Percentiles rank a stretch among this genome's conserved stretches.
phyloP scores from a whole-genome alignment of 2,888 invertebrate species.

The Tiphia femorata region DNA sequence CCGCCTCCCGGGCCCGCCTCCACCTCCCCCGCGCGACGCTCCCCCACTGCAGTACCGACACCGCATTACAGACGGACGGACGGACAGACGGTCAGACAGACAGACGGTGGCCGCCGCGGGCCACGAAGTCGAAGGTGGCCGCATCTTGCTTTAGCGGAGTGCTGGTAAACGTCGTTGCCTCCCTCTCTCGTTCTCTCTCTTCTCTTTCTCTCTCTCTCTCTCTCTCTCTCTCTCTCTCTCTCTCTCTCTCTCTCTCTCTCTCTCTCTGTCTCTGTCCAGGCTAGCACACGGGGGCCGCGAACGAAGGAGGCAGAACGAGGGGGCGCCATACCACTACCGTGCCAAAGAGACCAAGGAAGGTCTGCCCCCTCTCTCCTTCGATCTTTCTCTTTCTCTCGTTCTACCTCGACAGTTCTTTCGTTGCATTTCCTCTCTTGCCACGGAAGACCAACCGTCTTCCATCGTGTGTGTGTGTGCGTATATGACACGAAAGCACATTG shows the following conservation, averaged over 20 bases:
- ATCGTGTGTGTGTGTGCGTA: slow-evolving; percentile 3
- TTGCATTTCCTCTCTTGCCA: slow-evolving; percentile 20
- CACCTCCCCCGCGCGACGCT: slow-evolving; percentile 50
- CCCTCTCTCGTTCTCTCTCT: neutral
- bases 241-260: slow-evolving; percentile 17
- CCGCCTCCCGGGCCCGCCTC: slow-evolving; percentile 68
- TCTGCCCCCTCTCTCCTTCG: slow-evolving; percentile 14
- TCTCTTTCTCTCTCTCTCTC: neutral
- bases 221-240: slow-evolving; percentile 7
- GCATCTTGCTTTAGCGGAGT: slow-evolving; percentile 23
- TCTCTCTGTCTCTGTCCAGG: no score
- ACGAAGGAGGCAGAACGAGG: no score
- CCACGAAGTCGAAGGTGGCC: slow-evolving; percentile 34
- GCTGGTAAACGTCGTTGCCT: neutral
- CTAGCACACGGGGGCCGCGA: no score
- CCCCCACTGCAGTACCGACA: slow-evolving; percentile 46
- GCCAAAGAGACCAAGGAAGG: neutral
- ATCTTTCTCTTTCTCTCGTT: slow-evolving; percentile 4
- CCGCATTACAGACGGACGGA: no score
- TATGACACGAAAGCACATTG: slow-evolving; percentile 19
- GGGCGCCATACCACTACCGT: neutral
- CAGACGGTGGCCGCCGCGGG: slow-evolving; percentile 42
- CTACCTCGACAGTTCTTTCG: slow-evolving; percentile 8
- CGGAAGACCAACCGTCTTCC: slow-evolving; percentile 18
- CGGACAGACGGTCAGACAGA: slow-evolving; percentile 45